phyloP scores from a whole-genome alignment of 1,140 invertebrate species.

The Euborellia annulipes region DNA sequence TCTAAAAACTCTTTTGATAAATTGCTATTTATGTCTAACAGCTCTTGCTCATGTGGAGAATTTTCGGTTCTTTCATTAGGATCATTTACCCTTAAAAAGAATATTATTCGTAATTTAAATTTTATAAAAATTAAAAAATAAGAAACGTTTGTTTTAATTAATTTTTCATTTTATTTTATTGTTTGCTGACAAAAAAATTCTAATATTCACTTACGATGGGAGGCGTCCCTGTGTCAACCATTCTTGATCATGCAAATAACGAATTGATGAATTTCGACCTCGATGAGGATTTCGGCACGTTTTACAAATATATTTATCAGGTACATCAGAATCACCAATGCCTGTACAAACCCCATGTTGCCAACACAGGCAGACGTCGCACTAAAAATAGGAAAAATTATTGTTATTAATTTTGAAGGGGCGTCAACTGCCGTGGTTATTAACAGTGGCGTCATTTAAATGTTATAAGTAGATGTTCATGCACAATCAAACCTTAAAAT shows the following conservation, averaged over 20 bases:
- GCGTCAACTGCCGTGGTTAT: too few relatives aligned
- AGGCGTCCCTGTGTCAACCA: constrained; percentile 71
- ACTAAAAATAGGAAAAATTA: constrained; percentile 35
- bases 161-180: too few relatives aligned
- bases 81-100: not conserved
- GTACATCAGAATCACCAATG: constrained; percentile 65
- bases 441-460: too few relatives aligned
- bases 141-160: too few relatives aligned
- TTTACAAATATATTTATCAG: constrained; percentile 78
- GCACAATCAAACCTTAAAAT: not conserved
- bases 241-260: constrained; percentile 70
- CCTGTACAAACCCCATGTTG: constrained; percentile 81
- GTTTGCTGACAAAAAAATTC: too few relatives aligned
- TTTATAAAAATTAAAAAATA: not conserved
- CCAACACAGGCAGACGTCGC: constrained; percentile 87
- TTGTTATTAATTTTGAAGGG: too few relatives aligned
- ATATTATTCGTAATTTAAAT: constrained; percentile 8
- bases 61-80: too few relatives aligned
- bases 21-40: too few relatives aligned
- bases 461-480: not conserved
- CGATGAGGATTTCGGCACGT: constrained; percentile 66
- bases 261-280: constrained; percentile 43
- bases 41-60: too few relatives aligned
- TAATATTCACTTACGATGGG: constrained; percentile 35
- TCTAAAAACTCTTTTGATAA: too few relatives aligned